These are phyloP conservation scores for Eupeodes luniger DNA, from an alignment of 2,888 invertebrate species.

Conservation along the genomic window DNA sequence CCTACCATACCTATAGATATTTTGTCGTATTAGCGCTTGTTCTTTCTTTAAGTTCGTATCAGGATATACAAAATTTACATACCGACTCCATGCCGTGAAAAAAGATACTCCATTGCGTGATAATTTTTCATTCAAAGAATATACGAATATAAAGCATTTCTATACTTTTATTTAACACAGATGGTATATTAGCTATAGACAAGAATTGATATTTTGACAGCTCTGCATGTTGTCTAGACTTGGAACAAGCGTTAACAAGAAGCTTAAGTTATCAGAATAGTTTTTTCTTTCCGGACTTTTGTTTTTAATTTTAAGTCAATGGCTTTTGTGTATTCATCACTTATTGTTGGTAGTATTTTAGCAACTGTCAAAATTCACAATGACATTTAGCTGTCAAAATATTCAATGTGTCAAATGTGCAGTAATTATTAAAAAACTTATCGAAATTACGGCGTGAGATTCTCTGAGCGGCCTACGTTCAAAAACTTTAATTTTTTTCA, in stretches of 20 bases:
- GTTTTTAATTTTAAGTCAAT: too few relatives aligned
- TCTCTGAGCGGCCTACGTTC: too few relatives aligned
- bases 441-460: too few relatives aligned
- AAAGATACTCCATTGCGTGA: conserved; percentile 59
- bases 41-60: not conserved
- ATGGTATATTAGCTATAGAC: conserved; percentile 10
- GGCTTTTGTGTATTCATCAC: too few relatives aligned
- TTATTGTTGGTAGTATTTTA: too few relatives aligned
- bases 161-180: conserved; percentile 2
- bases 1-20: too few relatives aligned
- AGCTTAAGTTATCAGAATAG: not conserved
- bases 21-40: not conserved
- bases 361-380: too few relatives aligned
- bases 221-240: not conserved
- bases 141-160: not conserved
- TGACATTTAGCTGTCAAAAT: too few relatives aligned
- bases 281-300: not conserved
- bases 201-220: conserved; percentile 37
- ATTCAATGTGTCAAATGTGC: too few relatives aligned
- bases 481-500: too few relatives aligned
- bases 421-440: too few relatives aligned
- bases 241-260: conserved; percentile 15
- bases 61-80: conserved; percentile 48
- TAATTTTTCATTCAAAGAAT: conserved; percentile 42
- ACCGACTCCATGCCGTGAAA: conserved; percentile 47